Evolutionary conservation across 2,113 vertebrate genomes (phyloP).

Genomic region (Sminthopsis crassicaudata): DNA sequence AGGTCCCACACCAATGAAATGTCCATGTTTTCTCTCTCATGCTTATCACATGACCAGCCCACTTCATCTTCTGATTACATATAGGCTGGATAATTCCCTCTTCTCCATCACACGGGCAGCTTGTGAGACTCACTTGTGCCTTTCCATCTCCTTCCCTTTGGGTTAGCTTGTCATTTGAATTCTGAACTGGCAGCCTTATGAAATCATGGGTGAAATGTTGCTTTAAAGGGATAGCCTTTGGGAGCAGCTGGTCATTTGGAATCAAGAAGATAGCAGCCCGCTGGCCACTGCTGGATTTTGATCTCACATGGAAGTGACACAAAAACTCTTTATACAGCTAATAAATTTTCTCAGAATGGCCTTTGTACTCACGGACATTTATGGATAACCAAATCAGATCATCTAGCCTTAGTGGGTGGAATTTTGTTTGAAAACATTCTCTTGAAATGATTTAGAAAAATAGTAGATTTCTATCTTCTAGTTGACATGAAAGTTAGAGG

Average conservation of each 20-base stretch:
- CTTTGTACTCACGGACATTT: slow-evolving; percentile 96
- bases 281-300: slow-evolving; percentile 87
- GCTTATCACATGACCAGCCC: neutral
- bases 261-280: neutral
- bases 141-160: neutral
- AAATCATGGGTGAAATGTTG: neutral
- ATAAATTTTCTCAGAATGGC: slow-evolving; percentile 94
- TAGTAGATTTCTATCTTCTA: neutral
- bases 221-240: neutral
- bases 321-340: slow-evolving; percentile 96
- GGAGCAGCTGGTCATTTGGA: neutral
- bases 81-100: neutral
- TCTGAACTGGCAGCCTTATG: neutral
- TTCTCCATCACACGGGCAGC: neutral
- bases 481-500: neutral
- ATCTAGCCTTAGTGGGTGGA: slow-evolving; percentile 82
- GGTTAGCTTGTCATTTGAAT: neutral
- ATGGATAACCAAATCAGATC: slow-evolving; percentile 98
- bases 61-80: neutral
- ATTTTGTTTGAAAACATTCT: neutral
- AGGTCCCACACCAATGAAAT: neutral
- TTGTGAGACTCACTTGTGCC: neutral
- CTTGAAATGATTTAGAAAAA: neutral
- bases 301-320: slow-evolving; percentile 98
- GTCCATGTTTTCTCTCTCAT: neutral